Base-by-base conservation (phyloP, 2,113 vertebrate genomes). In the Heterotis niloticus region DNA sequence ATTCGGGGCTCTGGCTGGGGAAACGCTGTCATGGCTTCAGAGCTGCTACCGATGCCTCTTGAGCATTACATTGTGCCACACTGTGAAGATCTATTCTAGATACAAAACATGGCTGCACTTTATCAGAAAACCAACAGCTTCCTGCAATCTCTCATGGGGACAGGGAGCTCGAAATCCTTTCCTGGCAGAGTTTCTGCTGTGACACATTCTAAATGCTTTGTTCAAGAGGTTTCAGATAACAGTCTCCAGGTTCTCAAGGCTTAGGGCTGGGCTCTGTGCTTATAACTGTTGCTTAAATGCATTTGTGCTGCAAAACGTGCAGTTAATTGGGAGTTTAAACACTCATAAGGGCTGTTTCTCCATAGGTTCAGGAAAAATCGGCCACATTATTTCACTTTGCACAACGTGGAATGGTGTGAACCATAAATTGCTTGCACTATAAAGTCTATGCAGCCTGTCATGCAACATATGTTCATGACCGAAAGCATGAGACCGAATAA, bases 51-150 rank as follows among this genome's bases (percentile, higher is more conserved):
- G 69, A n/a, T 72, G 20, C 54, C 16, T 23, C 69, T 51, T 24
- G 11, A 72, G 54, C 23, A 52, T 52, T n/a, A 72, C 10, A 54
- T 51, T 34, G 51, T 52, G 34, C 69, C 52, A 34, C 12, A 72
- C n/a, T 20, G 13, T 23, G n/a, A 52, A 23, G 44, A 72, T 72
- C 69, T 23, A 72, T 72, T 72, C 51, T 20, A n/a, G 51, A 72
- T 72, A 72, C 0, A 13, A 24, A 71, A 24, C 28, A 10, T 71
- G 69, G 18, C 16, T 54, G 23, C 18, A n/a, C 51, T 12, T 13
- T 72, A 54, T 72, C 69, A 72, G 9, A 72, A 14, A 20, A 12
- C 69, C 69, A 72, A 34, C 69, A 72, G 69, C 18, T 72, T 24
- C 51, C 69, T 54, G 20, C 52, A 72, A 72, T 52, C 51, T 54